These are phyloP conservation scores for Copidosoma aretas DNA, from an alignment of 2,888 invertebrate genomes.

Conservation along the genomic window DNA sequence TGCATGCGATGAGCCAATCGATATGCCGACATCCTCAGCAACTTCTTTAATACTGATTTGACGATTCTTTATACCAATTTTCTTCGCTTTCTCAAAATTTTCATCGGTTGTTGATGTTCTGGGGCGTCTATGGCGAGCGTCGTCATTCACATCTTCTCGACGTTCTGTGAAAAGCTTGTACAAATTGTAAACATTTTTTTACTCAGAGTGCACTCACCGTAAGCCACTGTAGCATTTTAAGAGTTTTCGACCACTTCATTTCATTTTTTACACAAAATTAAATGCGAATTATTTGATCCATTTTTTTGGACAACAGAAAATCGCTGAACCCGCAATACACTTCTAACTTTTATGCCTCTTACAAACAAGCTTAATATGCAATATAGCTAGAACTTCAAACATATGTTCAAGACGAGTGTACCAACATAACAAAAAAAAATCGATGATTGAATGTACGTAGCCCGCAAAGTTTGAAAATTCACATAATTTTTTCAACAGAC, in stretches of 20 bases:
- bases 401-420: neutral
- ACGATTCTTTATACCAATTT: conserved; percentile 38
- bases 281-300: no score
- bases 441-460: neutral
- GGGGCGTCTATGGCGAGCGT: neutral
- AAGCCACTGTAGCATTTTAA: no score
- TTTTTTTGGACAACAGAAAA: no score
- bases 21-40: conserved; percentile 31
- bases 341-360: no score
- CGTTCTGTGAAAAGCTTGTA: conserved; percentile 2
- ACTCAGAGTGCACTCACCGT: no score
- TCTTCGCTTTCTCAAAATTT: conserved; percentile 44
- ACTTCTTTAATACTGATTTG: conserved; percentile 10
- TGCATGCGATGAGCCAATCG: conserved; percentile 36
- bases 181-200: no score
- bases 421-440: neutral
- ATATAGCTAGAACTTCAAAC: no score
- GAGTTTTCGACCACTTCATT: no score
- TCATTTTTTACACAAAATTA: no score
- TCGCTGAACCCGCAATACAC: no score
- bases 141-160: conserved; percentile 23
- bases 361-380: no score
- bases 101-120: conserved; percentile 1
- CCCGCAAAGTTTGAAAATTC: conserved; percentile 33
- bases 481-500: no score